Conservation (phyloP, 2,797 vertebrate species). For the Pangasius larnaudii region DNA sequence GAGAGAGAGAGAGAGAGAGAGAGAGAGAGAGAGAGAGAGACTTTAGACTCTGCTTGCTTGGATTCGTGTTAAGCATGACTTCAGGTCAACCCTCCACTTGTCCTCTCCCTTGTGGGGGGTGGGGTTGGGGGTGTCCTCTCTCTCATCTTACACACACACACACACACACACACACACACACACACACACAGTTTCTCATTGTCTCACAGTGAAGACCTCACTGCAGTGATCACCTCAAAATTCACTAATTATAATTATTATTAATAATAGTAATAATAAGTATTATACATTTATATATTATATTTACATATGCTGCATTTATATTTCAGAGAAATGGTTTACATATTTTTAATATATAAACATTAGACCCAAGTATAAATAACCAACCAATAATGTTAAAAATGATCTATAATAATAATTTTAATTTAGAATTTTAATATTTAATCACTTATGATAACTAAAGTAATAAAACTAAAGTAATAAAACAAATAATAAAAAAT, state of each 20-base stretch:
- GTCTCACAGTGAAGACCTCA: background rate
- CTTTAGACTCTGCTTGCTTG: conserved; percentile 7
- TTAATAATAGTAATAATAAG: background rate
- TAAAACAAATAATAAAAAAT: too few species aligned
- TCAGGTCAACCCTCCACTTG: conserved; percentile 24
- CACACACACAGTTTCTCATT: background rate
- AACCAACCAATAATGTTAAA: too few species aligned
- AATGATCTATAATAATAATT: too few species aligned
- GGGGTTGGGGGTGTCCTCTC: background rate
- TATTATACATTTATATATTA: too few species aligned
- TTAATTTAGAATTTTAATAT: too few species aligned
- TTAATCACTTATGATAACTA: too few species aligned
- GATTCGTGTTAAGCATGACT: conserved; percentile 38
- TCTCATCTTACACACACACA: background rate
- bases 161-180: conserved; percentile 14
- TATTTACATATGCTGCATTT: too few species aligned
- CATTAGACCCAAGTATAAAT: too few species aligned
- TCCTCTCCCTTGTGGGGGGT: background rate
- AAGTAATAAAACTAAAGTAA: too few species aligned
- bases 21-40: background rate
- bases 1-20: background rate
- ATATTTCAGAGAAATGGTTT: background rate
- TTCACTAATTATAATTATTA: background rate
- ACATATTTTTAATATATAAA: background rate
- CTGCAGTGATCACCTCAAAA: background rate